phyloP scores from a whole-genome alignment of 2,113 vertebrate genomes.

The Tupaia chinensis region DNA sequence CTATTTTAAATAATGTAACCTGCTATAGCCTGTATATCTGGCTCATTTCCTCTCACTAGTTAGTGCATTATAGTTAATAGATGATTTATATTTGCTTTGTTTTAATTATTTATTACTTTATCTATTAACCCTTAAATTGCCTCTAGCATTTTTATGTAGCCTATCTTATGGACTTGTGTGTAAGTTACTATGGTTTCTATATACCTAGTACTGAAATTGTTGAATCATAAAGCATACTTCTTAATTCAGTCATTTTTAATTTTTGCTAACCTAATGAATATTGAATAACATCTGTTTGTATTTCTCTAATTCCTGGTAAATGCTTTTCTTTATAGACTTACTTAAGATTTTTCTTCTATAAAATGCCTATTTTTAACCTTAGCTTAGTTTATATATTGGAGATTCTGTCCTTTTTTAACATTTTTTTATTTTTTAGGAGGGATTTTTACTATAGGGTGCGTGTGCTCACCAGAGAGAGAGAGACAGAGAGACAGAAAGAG shows the following conservation, averaged over 20 bases:
- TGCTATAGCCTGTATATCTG: not conserved
- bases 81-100: constrained; percentile 6
- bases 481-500: too few species aligned
- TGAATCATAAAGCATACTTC: not conserved
- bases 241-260: constrained; percentile 19
- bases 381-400: not conserved
- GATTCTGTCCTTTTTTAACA: not conserved
- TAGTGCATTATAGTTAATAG: not conserved
- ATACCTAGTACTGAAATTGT: not conserved
- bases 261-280: not conserved
- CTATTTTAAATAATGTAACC: constrained; percentile 1
- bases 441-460: too few species aligned
- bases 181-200: not conserved
- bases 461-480: too few species aligned
- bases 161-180: not conserved
- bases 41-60: not conserved
- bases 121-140: constrained; percentile 3
- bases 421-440: too few species aligned
- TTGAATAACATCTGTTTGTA: not conserved
- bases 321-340: not conserved
- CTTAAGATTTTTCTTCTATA: constrained; percentile 16
- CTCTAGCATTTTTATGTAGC: not conserved
- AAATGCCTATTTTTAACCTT: constrained; percentile 31
- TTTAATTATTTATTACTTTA: not conserved
- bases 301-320: constrained; percentile 28